Conservation (phyloP, 2,797 vertebrate genomes). For the Gadopsis bispinosus region DNA sequence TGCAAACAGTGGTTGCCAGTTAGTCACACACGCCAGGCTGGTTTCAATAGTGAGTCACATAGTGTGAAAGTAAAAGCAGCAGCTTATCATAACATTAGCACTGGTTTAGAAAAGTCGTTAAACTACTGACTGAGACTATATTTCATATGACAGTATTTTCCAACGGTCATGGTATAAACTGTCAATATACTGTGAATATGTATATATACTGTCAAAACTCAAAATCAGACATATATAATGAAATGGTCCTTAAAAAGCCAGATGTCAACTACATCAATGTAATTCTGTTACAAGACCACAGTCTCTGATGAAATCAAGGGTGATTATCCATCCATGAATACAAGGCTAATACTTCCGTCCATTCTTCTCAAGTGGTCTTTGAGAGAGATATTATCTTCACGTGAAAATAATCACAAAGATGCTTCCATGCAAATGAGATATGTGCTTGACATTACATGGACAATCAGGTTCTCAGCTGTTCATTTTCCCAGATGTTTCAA, state of each 20-base stretch:
- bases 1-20: no score
- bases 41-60: not conserved
- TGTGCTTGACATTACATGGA: constrained; percentile 19
- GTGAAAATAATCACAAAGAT: constrained; percentile 28
- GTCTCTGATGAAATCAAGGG: constrained; percentile 1
- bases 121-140: not conserved
- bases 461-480: constrained; percentile 47
- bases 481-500: constrained; percentile 19
- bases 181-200: not conserved
- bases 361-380: constrained; percentile 28
- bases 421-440: constrained; percentile 12
- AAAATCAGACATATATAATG: not conserved
- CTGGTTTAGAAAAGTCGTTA: not conserved
- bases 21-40: not conserved
- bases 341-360: not conserved
- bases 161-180: not conserved
- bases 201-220: not conserved
- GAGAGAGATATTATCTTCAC: constrained; percentile 25
- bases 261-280: not conserved
- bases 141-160: not conserved
- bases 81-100: not conserved
- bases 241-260: not conserved
- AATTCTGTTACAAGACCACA: constrained; percentile 3
- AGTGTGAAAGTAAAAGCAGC: not conserved
- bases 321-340: constrained; percentile 6